phyloP scores from a whole-genome alignment of 2,113 vertebrate genomes.

The Pygoscelis adeliae region DNA sequence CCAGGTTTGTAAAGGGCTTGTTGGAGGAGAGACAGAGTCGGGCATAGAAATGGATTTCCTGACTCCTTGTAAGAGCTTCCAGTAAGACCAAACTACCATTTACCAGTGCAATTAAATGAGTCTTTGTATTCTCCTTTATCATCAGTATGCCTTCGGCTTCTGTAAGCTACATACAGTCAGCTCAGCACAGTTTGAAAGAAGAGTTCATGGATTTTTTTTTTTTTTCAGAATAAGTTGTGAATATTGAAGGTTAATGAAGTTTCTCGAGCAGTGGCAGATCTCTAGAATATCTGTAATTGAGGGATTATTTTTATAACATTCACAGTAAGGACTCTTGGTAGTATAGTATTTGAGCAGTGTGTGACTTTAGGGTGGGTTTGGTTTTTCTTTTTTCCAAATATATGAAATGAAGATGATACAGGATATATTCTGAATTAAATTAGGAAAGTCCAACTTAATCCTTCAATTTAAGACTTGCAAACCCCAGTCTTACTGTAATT shows the following conservation, averaged over 20 bases:
- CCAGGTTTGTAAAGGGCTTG: neutral
- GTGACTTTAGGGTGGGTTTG: neutral
- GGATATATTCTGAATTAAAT: slow-evolving; percentile 45
- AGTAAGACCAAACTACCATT: neutral
- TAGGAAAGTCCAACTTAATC: slow-evolving; percentile 27
- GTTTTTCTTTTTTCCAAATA: neutral
- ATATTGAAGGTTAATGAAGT: slow-evolving; percentile 8
- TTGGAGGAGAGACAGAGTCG: rapidly evolving
- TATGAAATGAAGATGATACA: slow-evolving; percentile 9
- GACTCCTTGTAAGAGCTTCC: neutral
- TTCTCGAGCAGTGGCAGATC: neutral
- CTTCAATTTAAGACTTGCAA: neutral
- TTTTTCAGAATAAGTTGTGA: neutral
- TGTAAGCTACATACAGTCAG: neutral
- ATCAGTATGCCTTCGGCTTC: neutral
- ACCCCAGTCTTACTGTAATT: neutral
- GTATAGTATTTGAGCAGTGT: neutral
- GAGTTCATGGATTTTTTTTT: neutral
- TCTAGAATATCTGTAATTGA: neutral
- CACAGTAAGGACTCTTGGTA: neutral
- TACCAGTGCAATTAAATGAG: neutral
- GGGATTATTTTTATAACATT: slow-evolving; percentile 2
- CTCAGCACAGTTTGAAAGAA: neutral
- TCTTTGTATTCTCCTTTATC: neutral
- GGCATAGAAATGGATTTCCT: neutral